Evolutionary conservation across 2,113 vertebrate genomes (phyloP), one percentile per base, ranked within the genome.

Genomic region (Pachyramphus minor): DNA sequence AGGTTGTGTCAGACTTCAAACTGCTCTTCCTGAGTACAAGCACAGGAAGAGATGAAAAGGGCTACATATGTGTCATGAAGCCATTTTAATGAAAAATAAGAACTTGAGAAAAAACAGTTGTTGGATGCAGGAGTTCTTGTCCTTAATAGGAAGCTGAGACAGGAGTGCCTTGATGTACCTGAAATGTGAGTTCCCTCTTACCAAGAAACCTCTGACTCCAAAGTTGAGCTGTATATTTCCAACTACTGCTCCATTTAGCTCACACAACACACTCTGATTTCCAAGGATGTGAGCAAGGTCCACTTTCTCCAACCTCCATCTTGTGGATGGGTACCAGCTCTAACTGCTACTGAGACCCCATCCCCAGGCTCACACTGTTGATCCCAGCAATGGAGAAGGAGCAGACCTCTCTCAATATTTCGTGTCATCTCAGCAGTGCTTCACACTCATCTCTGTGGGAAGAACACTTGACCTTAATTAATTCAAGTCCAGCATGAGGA

Each of bases 351-450:
- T 56, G 30, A 66, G 24, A 69, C 3, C 18, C 12, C 13, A 19
- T 31, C 9, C 10, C 0, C 0, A 5, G 24, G 20, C 41, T 89
- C 63, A 17, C 27, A 19, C 7, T 16, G 50, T 11, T 47, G 19
- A 42, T 52, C 18, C 7, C 44, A 73, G 53, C 12, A n/a, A 41
- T 8, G 15, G 33, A 63, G 27, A 19, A 49, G 39, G 11, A 85
- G 17, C 20, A 72, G 33, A 76, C 10, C 9, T 20, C 63, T 76
- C 56, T 49, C 50, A n/a, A 4, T 5, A 33, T 5, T 67, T 67
- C 44, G 12, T 50, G 18, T 47, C 6, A 7, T 31, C n/a, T 39
- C 25, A 63, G 8, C 39, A 64, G 31, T 45, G 35, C 28, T 90
- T 69, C n/a, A 39, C 2, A 5, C 18, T 79, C 49, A 56, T 45